Evolutionary conservation across 2,888 invertebrate species (phyloP), one percentile per base, ranked within the genome.

Genomic region (Conchocele bisecta): DNA sequence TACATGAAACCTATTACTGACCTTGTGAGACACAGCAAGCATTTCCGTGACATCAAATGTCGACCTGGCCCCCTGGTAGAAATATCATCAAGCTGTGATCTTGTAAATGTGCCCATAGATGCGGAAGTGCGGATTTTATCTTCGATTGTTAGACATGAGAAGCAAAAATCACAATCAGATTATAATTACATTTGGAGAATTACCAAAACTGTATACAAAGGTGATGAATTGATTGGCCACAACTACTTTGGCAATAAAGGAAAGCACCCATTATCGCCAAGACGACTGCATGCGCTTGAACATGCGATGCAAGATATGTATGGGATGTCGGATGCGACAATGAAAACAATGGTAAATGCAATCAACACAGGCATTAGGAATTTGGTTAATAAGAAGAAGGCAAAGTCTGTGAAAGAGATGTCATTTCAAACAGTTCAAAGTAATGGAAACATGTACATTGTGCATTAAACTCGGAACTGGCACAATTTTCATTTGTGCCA

Each of bases 221-320:
- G 22, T 9, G 39, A 56, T 3, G 56, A 56, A 24, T n/a, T 56
- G 6, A 7, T 15, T 20, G 56, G 56, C 15, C 35, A 41, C 7
- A 56, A 56, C n/a, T 56, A 56, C 24, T 6, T 26, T 9, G 56
- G 56, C 7, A 37, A 37, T 17, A 35, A 31, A 39, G 39, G 39
- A 2, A 56, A 56, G 39, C 13, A 22, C 7, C 29, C 56, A 26
- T 26, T 56, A 13, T 56, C 56, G n/a, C 56, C 56, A 35, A 22
- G 56, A n/a, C 7, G 56, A 9, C 22, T 15, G n/a, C 56, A 56
- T 37, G 56, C 39, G 24, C 24, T 56, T 5, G 56, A 56, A 37
- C 56, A 56, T 56, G 35, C 37, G 24, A 41, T 56, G 7, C 24
- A 39, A 20, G 56, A 33, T 13, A 37, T 20, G 20, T 56, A 39